Evolutionary conservation across 2,113 vertebrate species (phyloP).

Genomic region (Lophius piscatorius): DNA sequence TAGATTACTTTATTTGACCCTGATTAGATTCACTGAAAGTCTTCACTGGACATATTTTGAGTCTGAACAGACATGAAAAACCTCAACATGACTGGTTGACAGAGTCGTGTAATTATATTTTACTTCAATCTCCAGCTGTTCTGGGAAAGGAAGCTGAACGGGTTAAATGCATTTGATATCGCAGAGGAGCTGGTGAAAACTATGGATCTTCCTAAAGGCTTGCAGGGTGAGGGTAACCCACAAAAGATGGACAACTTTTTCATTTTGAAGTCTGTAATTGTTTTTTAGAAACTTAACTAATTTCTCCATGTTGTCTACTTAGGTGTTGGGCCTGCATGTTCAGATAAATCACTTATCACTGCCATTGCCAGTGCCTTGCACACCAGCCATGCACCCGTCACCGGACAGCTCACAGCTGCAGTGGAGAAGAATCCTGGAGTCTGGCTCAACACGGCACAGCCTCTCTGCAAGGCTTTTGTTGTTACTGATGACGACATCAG

Average conservation of each 20-base stretch:
- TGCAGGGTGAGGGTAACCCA: constrained; percentile 84
- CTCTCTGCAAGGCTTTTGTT: constrained; percentile 96
- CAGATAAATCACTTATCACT: constrained; percentile 92
- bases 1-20: no score
- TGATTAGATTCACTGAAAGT: no score
- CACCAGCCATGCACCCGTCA: constrained; percentile 93
- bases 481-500: constrained; percentile 98
- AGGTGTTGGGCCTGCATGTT: constrained; percentile 94
- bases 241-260: neutral
- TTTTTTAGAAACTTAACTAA: neutral
- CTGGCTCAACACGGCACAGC: constrained; percentile 95
- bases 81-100: no score
- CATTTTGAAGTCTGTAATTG: neutral
- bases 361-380: constrained; percentile 95
- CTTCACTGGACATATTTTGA: no score
- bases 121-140: constrained; percentile 83
- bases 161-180: constrained; percentile 93
- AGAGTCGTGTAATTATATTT: no score
- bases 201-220: constrained; percentile 95
- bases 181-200: constrained; percentile 96
- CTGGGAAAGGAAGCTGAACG: constrained; percentile 96
- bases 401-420: constrained; percentile 91
- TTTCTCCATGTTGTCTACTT: neutral
- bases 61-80: no score
- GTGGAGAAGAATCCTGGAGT: constrained; percentile 98